Conservation (phyloP, 2,888 invertebrate species). For the Scaptomyza cyrtandrae region DNA sequence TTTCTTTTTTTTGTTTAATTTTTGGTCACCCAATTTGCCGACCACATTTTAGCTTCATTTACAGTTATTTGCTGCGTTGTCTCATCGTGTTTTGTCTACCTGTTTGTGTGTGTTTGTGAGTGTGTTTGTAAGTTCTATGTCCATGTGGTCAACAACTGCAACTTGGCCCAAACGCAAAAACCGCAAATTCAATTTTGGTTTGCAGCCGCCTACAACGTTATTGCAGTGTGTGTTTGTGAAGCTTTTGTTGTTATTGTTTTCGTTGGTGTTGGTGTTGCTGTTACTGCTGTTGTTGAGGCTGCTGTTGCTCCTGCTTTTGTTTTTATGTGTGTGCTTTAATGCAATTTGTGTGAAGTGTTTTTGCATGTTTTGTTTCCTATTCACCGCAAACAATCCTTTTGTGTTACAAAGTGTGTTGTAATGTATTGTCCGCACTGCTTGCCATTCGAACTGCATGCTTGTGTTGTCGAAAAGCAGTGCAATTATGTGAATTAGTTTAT, state of each 20-base stretch:
- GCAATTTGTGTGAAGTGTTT: slow-evolving; percentile 76
- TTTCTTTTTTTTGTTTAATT: slow-evolving; percentile 27
- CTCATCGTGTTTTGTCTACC: slow-evolving; percentile 37
- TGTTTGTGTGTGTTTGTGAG: slow-evolving; percentile 7
- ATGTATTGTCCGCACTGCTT: background rate
- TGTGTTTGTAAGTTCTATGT: slow-evolving; percentile 4
- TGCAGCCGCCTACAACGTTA: slow-evolving; percentile 59
- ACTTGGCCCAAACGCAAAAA: slow-evolving; percentile 44
- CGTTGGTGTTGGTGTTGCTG: slow-evolving; percentile 24
- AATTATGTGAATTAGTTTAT: background rate
- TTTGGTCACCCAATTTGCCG: slow-evolving; percentile 48
- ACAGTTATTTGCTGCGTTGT: slow-evolving; percentile 67
- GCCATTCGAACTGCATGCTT: slow-evolving; percentile 1
- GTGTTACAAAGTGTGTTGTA: slow-evolving; percentile 21
- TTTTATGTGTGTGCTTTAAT: slow-evolving; percentile 49
- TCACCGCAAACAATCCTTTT: slow-evolving; percentile 66
- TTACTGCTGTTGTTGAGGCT: background rate
- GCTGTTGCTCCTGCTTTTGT: slow-evolving; percentile 1
- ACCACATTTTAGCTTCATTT: slow-evolving; percentile 79
- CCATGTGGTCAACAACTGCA: slow-evolving; percentile 22
- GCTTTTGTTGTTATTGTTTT: slow-evolving; percentile 24
- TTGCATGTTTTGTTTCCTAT: slow-evolving; percentile 50
- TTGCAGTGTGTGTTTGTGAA: slow-evolving; percentile 39
- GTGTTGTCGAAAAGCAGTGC: background rate
- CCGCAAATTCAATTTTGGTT: slow-evolving; percentile 79